Percentiles rank a stretch among this genome's conserved stretches.
These are phyloP conservation scores for Antigone vipio DNA, from an alignment of 2,113 vertebrate genomes.

Conservation along the genomic window DNA sequence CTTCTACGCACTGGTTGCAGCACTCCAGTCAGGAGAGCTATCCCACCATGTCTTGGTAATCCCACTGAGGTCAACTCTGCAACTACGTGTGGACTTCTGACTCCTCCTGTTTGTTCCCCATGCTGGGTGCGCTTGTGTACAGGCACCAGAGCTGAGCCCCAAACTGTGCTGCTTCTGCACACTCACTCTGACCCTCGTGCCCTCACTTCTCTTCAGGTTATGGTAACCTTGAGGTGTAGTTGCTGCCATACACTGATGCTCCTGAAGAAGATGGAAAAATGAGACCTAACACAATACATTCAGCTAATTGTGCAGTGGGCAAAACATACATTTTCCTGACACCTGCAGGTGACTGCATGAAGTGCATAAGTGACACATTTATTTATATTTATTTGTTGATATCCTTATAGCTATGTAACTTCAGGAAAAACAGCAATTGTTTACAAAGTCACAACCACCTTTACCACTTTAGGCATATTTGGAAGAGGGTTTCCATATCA, in stretches of 20 bases:
- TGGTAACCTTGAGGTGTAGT: not conserved
- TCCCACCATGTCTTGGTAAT: not conserved
- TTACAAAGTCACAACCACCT: not conserved
- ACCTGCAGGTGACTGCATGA: not conserved
- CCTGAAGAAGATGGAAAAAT: not conserved
- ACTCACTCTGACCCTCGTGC: not conserved
- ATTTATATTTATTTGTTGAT: not conserved
- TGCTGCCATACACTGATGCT: not conserved
- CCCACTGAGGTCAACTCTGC: not conserved
- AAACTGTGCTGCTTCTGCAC: not conserved
- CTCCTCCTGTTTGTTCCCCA: not conserved
- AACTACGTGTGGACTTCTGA: not conserved
- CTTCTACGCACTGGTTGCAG: not conserved
- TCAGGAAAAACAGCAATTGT: not conserved
- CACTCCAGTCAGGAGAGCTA: not conserved
- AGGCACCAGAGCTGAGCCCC: not conserved
- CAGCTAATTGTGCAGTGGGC: not conserved
- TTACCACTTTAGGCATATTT: not conserved
- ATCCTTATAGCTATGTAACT: not conserved
- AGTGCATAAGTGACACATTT: not conserved
- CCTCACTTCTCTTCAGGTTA: not conserved
- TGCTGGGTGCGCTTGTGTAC: not conserved
- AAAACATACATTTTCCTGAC: not conserved
- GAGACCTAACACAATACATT: not conserved
- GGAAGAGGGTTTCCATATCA: not conserved